phyloP scores from a whole-genome alignment of 2,888 invertebrate species.

The Emesis russula region DNA sequence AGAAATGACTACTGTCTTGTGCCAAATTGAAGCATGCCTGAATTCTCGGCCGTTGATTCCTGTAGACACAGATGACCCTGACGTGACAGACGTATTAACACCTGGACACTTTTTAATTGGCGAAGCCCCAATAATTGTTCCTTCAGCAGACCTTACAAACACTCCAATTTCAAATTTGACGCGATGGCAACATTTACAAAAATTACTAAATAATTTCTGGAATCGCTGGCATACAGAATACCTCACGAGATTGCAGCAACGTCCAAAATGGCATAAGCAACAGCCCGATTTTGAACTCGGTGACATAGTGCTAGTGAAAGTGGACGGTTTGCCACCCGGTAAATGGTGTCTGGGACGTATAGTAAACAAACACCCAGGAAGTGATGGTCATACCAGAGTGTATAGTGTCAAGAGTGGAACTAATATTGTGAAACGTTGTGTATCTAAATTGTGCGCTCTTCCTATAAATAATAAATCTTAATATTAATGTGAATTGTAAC shows the following conservation, averaged over 20 bases:
- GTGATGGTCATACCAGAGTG: neutral
- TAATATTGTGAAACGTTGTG: neutral
- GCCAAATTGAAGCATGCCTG: slow-evolving; percentile 73
- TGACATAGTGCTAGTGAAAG: neutral
- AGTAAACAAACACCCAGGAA: neutral
- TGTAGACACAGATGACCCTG: slow-evolving; percentile 10
- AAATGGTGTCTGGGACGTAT: neutral
- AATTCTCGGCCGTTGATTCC: slow-evolving; percentile 68
- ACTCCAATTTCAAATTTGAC: neutral
- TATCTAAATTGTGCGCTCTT: neutral
- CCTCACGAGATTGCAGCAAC: neutral
- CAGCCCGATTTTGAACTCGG: neutral
- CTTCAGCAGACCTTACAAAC: neutral
- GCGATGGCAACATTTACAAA: slow-evolving; percentile 39
- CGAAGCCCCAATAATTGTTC: slow-evolving; percentile 1
- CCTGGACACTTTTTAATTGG: slow-evolving; percentile 35
- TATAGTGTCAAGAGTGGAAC: neutral
- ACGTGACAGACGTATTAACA: neutral
- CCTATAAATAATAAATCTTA: neutral
- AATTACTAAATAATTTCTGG: slow-evolving; percentile 33
- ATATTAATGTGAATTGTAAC: too few relatives aligned
- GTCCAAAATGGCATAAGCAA: neutral
- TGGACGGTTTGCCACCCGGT: neutral
- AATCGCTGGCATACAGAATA: slow-evolving; percentile 4
- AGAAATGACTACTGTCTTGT: slow-evolving; percentile 64